These are phyloP conservation scores for Ctena decussata DNA, from an alignment of 2,888 invertebrate species.

Conservation along the genomic window DNA sequence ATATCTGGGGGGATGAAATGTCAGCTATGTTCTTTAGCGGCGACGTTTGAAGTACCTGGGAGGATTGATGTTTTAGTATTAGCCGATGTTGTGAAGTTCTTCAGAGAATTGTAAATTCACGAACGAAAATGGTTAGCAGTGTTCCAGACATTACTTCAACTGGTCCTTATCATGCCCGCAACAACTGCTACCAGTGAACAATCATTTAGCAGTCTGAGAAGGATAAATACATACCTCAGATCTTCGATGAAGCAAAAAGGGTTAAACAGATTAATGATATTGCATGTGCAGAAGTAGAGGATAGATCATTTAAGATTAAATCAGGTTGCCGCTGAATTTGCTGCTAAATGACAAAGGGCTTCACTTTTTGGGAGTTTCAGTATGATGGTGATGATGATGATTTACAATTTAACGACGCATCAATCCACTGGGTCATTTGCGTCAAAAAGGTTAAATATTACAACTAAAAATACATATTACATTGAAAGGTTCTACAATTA, in stretches of 20 bases:
- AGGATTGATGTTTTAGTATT: neutral
- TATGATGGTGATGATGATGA: too few species aligned
- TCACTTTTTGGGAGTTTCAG: neutral
- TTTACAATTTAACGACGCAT: neutral
- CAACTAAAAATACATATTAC: too few species aligned
- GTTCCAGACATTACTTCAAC: constrained; percentile 27
- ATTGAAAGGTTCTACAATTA: too few species aligned
- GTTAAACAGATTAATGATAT: constrained; percentile 25
- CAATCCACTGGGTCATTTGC: too few species aligned
- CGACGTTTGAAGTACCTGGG: neutral
- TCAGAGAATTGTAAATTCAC: constrained; percentile 13
- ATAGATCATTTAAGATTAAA: constrained; percentile 17
- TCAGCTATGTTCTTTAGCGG: constrained; percentile 13
- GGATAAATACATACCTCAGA: constrained; percentile 26
- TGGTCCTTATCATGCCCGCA: constrained; percentile 40
- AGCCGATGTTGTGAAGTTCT: neutral
- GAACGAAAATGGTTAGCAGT: constrained; percentile 4
- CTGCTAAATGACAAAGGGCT: neutral
- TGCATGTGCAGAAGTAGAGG: constrained; percentile 23
- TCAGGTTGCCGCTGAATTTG: neutral
- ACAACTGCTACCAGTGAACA: constrained; percentile 30
- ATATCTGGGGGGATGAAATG: neutral
- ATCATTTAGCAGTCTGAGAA: constrained; percentile 26
- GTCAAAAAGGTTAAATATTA: too few species aligned
- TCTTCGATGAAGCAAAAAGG: constrained; percentile 27